Evolutionary conservation across 2,888 invertebrate species (phyloP), one percentile per base, ranked within the genome.

Genomic region (Sarcophaga caerulescens): DNA sequence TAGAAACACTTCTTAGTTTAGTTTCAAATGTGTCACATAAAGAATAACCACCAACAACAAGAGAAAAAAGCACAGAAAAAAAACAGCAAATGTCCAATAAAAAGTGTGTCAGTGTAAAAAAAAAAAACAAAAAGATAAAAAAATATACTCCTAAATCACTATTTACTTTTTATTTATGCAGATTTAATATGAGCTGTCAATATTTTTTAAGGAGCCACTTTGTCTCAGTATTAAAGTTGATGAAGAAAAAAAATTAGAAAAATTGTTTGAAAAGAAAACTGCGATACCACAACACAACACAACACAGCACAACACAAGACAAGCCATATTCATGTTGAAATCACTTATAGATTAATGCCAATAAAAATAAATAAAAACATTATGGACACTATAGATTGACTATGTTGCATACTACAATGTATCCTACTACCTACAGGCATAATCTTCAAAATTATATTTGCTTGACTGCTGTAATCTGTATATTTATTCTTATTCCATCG

Each of bases 211-310:
- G 85, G 57, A 81, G 81, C 57, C 85, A 77, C 62, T 70, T 65
- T 74, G 85, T 85, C 85, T 85, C 63, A 81, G 73, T 35, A 63
- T 63, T 76, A 70, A 59, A 21, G 25, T 60, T 35, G 63, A 21
- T 14, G 52, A 57, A 62, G 11, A 19, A 65, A 44, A 68, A 66
- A 59, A 47, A 25, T 47, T n/a, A 74, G 23, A 74, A 19, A 47
- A 45, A 45, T 14, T 52, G 52, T 12, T 60, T n/a, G 21, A n/a
- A 19, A 44, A 77, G 44, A 60, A 47, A 77, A 17, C 25, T 62
- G 21, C 45, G 52, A 65, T 52, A 52, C 5, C 47, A 52, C 8
- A 35, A 17, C 14, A 47, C 47, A 11, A 47, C 14, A 47, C 47
- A 11, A 12, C 12, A 47, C 47, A 47, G 3, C 14, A 35, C 35